Conservation (phyloP, 2,797 vertebrate genomes). For the Poeciliopsis presidionis region DNA sequence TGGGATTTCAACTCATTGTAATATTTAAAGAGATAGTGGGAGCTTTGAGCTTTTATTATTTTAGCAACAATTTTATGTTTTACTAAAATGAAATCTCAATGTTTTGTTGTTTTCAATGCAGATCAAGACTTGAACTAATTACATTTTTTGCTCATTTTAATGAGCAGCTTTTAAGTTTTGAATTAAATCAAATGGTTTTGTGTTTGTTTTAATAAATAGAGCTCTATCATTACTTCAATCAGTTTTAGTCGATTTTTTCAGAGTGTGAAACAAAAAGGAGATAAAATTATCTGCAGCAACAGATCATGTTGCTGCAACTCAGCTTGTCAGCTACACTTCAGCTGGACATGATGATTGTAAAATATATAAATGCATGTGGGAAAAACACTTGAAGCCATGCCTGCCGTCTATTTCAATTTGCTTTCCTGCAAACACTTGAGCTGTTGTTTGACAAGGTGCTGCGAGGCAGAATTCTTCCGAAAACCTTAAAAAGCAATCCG, state of each 20-base stretch:
- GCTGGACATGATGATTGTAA: neutral
- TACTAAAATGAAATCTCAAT: neutral
- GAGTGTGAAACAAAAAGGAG: neutral
- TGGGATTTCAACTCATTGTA: neutral
- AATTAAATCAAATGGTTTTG: neutral
- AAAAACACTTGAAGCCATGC: slow-evolving; percentile 20
- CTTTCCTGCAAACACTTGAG: slow-evolving; percentile 41
- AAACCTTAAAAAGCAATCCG: slow-evolving; percentile 22
- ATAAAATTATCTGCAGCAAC: neutral
- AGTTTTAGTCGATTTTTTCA: neutral
- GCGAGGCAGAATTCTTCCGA: slow-evolving; percentile 28
- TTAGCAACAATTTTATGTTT: neutral
- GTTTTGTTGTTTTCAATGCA: neutral
- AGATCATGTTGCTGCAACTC: neutral
- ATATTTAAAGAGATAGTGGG: neutral
- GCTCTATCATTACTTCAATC: neutral
- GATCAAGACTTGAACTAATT: neutral
- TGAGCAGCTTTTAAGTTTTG: neutral
- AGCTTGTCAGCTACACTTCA: neutral
- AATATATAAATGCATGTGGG: neutral
- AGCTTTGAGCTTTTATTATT: neutral
- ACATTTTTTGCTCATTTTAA: neutral
- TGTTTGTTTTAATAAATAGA: neutral
- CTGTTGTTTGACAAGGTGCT: slow-evolving; percentile 29
- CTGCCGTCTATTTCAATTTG: slow-evolving; percentile 24